Conservation (phyloP, 1,140 invertebrate species). For the Zaprionus ornatus region DNA sequence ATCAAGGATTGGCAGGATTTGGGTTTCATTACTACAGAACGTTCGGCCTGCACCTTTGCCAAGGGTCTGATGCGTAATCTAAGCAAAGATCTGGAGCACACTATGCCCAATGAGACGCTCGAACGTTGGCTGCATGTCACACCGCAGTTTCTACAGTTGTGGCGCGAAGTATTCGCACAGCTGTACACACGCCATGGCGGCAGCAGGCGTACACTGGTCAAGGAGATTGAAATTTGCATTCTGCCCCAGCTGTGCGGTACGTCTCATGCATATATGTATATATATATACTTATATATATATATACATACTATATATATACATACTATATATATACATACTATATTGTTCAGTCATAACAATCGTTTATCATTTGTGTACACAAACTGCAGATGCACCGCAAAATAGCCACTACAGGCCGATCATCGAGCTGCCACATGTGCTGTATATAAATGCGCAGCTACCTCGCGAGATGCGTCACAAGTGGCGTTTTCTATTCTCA, state of each 20-base stretch:
- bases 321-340: not conserved
- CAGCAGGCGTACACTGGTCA: conserved; percentile 74
- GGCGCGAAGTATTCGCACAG: conserved; percentile 85
- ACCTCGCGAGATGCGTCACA: conserved; percentile 88
- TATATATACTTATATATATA: not conserved
- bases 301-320: not conserved
- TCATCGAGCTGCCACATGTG: conserved; percentile 90
- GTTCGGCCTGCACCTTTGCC: conserved; percentile 85
- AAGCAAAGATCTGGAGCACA: conserved; percentile 68
- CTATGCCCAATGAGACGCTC: conserved; percentile 61
- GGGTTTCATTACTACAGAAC: conserved; percentile 85
- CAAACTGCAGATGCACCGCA: conserved; percentile 61
- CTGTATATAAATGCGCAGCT: conserved; percentile 91
- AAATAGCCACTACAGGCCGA: conserved; percentile 88
- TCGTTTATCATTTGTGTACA: conserved; percentile 19
- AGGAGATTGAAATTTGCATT: conserved; percentile 79
- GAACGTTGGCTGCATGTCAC: conserved; percentile 79
- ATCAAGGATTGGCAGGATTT: conserved; percentile 85
- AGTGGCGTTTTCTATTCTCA: conserved; percentile 93
- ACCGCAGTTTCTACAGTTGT: conserved; percentile 83
- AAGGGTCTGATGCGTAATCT: conserved; percentile 84
- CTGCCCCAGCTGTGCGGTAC: conserved; percentile 69
- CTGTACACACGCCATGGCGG: conserved; percentile 83
- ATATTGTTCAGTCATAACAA: conserved; percentile 9
- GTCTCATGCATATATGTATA: not conserved